Evolutionary conservation across 2,888 invertebrate species (phyloP), one percentile per base, ranked within the genome.

Genomic region (Coenonympha glycerion): DNA sequence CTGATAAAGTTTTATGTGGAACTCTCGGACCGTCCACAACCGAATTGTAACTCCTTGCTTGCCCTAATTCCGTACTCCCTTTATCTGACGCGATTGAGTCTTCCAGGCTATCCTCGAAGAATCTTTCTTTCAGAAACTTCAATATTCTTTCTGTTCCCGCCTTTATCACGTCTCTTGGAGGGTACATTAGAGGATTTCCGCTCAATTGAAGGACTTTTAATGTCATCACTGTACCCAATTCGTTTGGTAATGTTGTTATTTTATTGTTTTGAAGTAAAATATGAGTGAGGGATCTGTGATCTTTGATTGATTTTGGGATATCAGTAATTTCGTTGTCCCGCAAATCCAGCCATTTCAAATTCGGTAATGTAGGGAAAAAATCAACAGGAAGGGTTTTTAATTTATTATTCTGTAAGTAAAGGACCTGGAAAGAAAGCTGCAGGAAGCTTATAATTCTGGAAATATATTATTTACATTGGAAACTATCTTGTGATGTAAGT

Each of bases 301-400:
- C 70, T 53, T 88, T 88, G 15, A 92, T 86, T 2, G 85, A 79
- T 53, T 64, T 71, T 1, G 92, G 92, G 45, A 93, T 70, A 9
- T 71, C 73, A 3, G 67, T 76, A 6, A 93, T 65, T 47, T 79
- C 65, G 68, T 93, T 93, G 55, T 90, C 88, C 60, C 92, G 83
- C 6, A 92, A 64, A 66, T 92, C 92, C 6, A 92, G 69, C 90
- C 91, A 92, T 68, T 86, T 88, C 1, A 92, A 78, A 62, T 75
- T 76, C 6, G 84, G 87, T 11, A 92, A 69, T 30, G 72, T 75
- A 13, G 74, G 71, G 62, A 92, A 92, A 45, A 92, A 78, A 58
- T 90, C 85, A 1, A 89, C 85, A 0, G 91, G 90, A 34, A 92
- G 66, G 30, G 65, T 63, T 45, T 64, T 69, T 1, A 92, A 71